Evolutionary conservation across 1,140 invertebrate species (phyloP), one percentile per base, ranked within the genome.

Genomic region (Apocrypta bakeri): DNA sequence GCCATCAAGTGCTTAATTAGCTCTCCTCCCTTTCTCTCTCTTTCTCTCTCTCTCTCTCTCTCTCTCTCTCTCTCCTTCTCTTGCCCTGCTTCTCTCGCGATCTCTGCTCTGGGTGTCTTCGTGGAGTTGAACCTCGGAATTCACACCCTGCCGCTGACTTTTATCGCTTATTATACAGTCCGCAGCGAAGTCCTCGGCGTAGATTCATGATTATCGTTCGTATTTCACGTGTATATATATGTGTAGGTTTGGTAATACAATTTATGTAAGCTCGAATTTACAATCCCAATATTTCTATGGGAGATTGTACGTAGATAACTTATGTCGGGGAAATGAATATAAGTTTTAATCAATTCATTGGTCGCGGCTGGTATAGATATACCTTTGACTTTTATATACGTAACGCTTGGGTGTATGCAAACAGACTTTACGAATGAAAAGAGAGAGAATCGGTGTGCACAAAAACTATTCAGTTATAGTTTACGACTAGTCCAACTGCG

Each of bases 111-210:
- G 14, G 68, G 7, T 71, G 21, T 31, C 68, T 17, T 31, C 31
- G 1, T 1, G 29, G 9, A 69, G 31, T 9, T 9, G 33, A 37
- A 9, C 3, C 33, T 37, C 33, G n/a, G n/a, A 37, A 37, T 33
- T 29, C 17, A 71, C 21, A 9, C 12, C 14, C 31, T 71, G 68
- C 31, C 68, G 68, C 11, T 37, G 68, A 71, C 31, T 71, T 71
- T 71, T 71, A 71, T 71, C 29, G 68, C 27, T 71, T 37, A 71
- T 71, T 71, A 31, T 71, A n/a, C 68, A 37, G 29, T 66, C 9
- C 1, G 27, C 24, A 27, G 64, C 14, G 6, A 11, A 7, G 24
- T 2, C 33, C 25, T 27, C 64, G 64, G 17, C 24, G 29, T 29
- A 8, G 8, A 29, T 27, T 66, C 25, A 2, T 11, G 64, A 25